Evolutionary conservation across 2,888 invertebrate genomes (phyloP), one percentile per base, ranked within the genome.

Genomic region (Nipponacmea schrenckii): DNA sequence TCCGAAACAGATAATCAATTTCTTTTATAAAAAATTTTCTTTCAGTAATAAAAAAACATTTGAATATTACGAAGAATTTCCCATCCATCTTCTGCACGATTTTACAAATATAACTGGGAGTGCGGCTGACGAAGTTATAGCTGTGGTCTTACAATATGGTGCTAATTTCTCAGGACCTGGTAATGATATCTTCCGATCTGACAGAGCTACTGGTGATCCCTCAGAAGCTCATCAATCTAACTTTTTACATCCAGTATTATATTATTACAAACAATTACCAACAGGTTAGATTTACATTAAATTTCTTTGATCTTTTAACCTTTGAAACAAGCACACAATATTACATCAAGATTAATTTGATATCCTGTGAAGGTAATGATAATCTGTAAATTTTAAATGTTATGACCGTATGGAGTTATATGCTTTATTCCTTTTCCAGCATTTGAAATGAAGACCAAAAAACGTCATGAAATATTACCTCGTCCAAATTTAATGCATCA

Each of bases 211-310:
- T 0, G 89, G 87, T 2, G 87, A 88, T 46, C 86, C 88, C 5
- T 75, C 84, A 4, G 86, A 87, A 56, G 90, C 89, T 12, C 88
- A 90, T 76, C 69, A 77, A 14, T 90, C 90, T 50, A 90, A 90
- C 82, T 90, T 90, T 79, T 83, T 90, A 0, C 90, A 90, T 76
- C 90, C 90, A 5, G 89, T 89, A 5, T 77, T 90, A 50, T 90
- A 90, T 80, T 89, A 87, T 75, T 90, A 89, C 78, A 80, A 85
- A 2, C 69, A 72, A 2, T 74, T 89, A 50, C 90, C 90, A 7
- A 85, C 87, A 81, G 87, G 90, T 90, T 74, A 71, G 77, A 72
- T 17, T 26, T 0, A 5, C n/a, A 27, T 27, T 27, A 14, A 65
- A 17, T n/a, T n/a, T n/a, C n/a, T n/a, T n/a, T n/a, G n/a, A n/a